Conservation (phyloP, 2,888 invertebrate species). For the Charanyca ferruginea region DNA sequence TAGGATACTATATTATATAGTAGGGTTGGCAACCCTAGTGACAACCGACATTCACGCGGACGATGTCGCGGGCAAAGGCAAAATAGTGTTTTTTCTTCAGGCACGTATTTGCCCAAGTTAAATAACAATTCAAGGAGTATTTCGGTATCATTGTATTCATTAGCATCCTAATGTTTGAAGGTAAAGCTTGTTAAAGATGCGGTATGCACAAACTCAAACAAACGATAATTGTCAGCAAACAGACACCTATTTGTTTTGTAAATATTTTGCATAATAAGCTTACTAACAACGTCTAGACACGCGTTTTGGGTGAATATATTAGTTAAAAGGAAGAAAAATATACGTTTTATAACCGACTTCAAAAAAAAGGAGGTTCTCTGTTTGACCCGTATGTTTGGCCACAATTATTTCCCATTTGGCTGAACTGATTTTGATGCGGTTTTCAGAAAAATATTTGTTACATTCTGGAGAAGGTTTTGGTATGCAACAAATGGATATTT, state of each 20-base stretch:
- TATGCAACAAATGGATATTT: too few relatives aligned
- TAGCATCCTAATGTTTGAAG: slow-evolving; percentile 25
- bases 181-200: slow-evolving; percentile 20
- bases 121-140: slow-evolving; percentile 12
- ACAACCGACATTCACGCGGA: too few relatives aligned
- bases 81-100: not conserved
- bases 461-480: too few relatives aligned
- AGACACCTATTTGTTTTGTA: slow-evolving; percentile 23
- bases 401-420: too few relatives aligned
- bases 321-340: not conserved
- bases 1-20: too few relatives aligned
- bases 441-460: too few relatives aligned
- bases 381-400: too few relatives aligned
- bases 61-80: too few relatives aligned
- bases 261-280: slow-evolving; percentile 42
- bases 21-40: too few relatives aligned
- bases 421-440: too few relatives aligned
- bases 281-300: slow-evolving; percentile 38
- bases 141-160: slow-evolving; percentile 19
- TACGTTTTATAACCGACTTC: too few relatives aligned
- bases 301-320: slow-evolving; percentile 10
- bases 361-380: too few relatives aligned
- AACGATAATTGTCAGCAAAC: slow-evolving; percentile 34
- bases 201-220: slow-evolving; percentile 38
- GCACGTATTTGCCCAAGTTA: not conserved